These are phyloP conservation scores for Rallus limicola DNA, from an alignment of 2,113 vertebrate species.

Conservation along the genomic window DNA sequence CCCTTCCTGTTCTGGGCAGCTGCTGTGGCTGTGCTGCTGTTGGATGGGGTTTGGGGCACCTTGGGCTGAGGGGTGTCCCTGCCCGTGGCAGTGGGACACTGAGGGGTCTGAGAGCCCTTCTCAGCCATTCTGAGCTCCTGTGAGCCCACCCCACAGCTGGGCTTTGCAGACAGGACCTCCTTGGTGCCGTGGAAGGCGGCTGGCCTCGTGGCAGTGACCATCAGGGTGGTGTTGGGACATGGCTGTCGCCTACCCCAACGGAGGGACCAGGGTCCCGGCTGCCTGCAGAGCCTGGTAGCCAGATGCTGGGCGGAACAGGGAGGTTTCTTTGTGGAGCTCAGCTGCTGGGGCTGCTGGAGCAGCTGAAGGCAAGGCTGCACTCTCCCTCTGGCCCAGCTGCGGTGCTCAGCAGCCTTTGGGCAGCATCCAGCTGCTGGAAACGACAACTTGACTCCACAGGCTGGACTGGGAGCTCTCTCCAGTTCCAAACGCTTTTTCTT, in stretches of 20 bases:
- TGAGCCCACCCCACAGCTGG: neutral
- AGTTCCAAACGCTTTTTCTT: neutral
- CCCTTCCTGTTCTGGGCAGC: neutral
- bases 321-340: neutral
- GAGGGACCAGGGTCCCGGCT: neutral
- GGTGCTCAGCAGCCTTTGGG: neutral
- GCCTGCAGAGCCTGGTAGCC: neutral
- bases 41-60: too few relatives aligned
- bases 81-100: too few relatives aligned
- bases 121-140: too few relatives aligned
- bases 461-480: constrained; percentile 27
- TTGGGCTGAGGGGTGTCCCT: too few relatives aligned
- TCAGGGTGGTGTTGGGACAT: neutral
- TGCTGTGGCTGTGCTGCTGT: neutral
- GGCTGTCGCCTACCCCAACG: neutral
- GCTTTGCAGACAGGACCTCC: neutral
- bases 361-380: neutral
- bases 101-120: too few relatives aligned
- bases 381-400: neutral
- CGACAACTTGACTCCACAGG: constrained; percentile 27
- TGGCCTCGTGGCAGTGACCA: fast-evolving
- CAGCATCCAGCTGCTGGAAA: constrained; percentile 50
- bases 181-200: fast-evolving
- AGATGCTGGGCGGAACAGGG: neutral
- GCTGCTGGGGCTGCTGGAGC: neutral